These are phyloP conservation scores for Pteruthius melanotis DNA, from an alignment of 2,113 vertebrate genomes.

Conservation along the genomic window DNA sequence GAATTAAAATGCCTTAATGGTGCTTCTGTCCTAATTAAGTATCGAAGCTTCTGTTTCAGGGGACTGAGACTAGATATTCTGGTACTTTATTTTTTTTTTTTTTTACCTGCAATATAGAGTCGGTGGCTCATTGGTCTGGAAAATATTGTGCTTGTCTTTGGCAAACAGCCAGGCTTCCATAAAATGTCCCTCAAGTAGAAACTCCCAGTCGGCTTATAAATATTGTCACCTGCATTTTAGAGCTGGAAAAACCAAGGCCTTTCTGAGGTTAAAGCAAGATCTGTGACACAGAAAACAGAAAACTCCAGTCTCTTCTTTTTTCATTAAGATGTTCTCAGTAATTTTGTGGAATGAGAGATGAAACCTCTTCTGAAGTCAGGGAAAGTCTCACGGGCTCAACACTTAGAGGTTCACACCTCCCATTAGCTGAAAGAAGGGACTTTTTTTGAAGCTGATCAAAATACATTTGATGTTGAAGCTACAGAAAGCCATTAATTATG, in stretches of 20 bases:
- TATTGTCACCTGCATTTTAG: background rate
- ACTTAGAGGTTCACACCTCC: background rate
- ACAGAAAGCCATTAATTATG: constrained; percentile 13
- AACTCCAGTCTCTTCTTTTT: background rate
- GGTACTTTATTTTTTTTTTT: background rate
- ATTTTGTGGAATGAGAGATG: background rate
- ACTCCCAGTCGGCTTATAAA: background rate
- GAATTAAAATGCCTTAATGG: background rate
- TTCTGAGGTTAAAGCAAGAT: background rate
- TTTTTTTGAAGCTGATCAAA: constrained; percentile 14
- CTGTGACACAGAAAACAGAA: background rate
- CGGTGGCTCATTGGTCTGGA: background rate
- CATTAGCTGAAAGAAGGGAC: background rate
- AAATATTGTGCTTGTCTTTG: background rate
- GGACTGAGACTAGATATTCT: background rate
- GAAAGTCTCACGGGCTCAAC: background rate
- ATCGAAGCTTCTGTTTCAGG: background rate
- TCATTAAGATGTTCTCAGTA: background rate
- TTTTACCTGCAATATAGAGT: background rate
- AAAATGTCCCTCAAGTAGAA: background rate
- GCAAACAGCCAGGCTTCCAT: constrained; percentile 6
- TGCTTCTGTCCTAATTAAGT: background rate
- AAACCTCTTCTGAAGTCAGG: constrained; percentile 23
- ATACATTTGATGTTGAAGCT: background rate
- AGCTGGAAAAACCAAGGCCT: background rate